phyloP scores from a whole-genome alignment of 2,113 vertebrate genomes.

The Barbus barbus region DNA sequence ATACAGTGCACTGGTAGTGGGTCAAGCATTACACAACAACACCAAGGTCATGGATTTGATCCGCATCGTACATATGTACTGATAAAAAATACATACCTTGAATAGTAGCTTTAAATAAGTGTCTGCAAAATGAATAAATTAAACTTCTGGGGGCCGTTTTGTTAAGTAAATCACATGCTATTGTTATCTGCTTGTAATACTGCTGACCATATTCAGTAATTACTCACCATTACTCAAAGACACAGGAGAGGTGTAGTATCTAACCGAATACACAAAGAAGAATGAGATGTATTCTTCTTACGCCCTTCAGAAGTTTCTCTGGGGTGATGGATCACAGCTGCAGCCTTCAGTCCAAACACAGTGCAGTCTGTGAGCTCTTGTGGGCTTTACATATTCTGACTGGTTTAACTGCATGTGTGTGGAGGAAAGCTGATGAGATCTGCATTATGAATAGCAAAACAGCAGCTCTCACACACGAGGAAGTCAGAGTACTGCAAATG shows the following conservation, averaged over 20 bases:
- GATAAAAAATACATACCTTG: background rate
- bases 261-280: background rate
- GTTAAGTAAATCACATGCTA: background rate
- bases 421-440: background rate
- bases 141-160: background rate
- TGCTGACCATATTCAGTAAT: slow-evolving; percentile 17
- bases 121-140: background rate
- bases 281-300: background rate
- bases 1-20: background rate
- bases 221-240: background rate
- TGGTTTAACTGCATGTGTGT: too few relatives aligned
- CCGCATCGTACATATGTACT: background rate
- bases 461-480: background rate
- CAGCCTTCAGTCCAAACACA: slow-evolving; percentile 10
- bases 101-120: background rate
- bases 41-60: background rate
- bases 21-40: background rate
- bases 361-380: background rate
- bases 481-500: slow-evolving; percentile 2
- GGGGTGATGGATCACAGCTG: slow-evolving; percentile 4
- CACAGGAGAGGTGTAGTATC: slow-evolving; percentile 20
- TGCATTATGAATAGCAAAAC: slow-evolving; percentile 11
- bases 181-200: background rate
- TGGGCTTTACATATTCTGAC: background rate
- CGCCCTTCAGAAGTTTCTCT: slow-evolving; percentile 3